These are phyloP conservation scores for Dreissena rostriformis DNA, from an alignment of 1,140 invertebrate species.

Conservation along the genomic window DNA sequence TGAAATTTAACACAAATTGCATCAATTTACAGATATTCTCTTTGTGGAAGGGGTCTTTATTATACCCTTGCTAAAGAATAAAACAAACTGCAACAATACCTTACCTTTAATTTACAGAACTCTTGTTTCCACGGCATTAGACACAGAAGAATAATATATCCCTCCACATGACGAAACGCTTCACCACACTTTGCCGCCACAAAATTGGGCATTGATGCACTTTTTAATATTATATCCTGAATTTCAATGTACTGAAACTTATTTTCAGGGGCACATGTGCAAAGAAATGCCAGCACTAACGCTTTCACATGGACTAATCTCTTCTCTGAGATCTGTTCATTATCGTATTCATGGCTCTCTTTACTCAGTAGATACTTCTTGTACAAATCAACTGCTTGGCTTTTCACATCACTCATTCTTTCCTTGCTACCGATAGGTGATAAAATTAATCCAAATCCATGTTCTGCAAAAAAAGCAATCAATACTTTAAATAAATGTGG, in stretches of 20 bases:
- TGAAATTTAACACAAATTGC: too few species aligned
- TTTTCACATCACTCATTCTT: constrained; percentile 22
- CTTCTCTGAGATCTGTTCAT: not conserved
- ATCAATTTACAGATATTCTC: too few species aligned
- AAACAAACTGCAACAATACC: not conserved
- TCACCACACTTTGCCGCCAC: constrained; percentile 44
- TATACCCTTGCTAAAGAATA: too few species aligned
- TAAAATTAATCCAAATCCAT: too few species aligned
- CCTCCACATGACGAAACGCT: constrained; percentile 63
- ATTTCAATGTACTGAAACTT: constrained; percentile 51
- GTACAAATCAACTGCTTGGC: constrained; percentile 9
- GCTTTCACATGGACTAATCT: too few species aligned
- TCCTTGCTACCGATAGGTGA: not conserved
- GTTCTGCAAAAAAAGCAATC: too few species aligned
- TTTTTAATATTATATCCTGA: constrained; percentile 51
- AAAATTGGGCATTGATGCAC: constrained; percentile 37
- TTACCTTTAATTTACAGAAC: constrained; percentile 64
- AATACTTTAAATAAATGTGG: too few species aligned
- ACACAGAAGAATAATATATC: constrained; percentile 61
- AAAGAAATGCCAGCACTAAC: constrained; percentile 25
- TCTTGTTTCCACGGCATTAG: constrained; percentile 68
- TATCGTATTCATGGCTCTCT: too few species aligned
- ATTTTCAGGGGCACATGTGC: not conserved
- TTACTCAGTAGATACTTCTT: not conserved
- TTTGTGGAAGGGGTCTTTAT: too few species aligned